Base-by-base conservation (phyloP, 2,888 invertebrate species). In the Hanleya hanleyi region DNA sequence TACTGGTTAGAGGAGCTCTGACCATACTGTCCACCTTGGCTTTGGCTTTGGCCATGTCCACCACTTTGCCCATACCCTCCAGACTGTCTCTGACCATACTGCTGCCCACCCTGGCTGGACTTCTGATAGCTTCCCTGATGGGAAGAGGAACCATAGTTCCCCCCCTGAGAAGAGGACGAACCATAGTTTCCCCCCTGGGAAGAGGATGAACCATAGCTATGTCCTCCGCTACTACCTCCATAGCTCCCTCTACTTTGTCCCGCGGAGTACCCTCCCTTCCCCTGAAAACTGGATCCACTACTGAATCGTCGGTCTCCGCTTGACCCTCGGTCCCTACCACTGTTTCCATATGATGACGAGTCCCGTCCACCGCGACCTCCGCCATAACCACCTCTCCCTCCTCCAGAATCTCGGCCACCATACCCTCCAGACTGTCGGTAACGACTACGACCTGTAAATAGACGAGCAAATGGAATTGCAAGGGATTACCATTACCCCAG, bases 361-460 rank as follows among this genome's bases (percentile, higher is more conserved):
- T n/a, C n/a, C n/a, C n/a, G n/a, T n/a, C n/a, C 22, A 32, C 26
- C 22, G 32, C 32, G 15, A 15, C 57, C 51, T 51, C 57, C 50
- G 36, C 73, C 50, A 38, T 67, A 67, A 9, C 74, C 71, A 36
- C 75, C 74, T 41, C 69, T 49, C 32, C 75, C 74, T 41, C 69
- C 51, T 26, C 75, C 70, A 64, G 57, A 64, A 61, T 50, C 67
- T 26, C 75, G 61, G 36, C 67, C 75, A 69, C 75, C 73, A 36
- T 50, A 57, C 2, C 57, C 57, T 29, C 57, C 57, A n/a, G n/a
- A n/a, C 32, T 29, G 57, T 32, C 73, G 36, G 71, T 71, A 75
- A 47, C 75, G 73, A 70, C 78, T 81, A 62, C 81, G 81, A 67
- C 81, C 81, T 81, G 74, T 15, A 77, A 77, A 29, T n/a, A n/a